Conservation (phyloP, 1,140 invertebrate genomes). For the Nomia melanderi region DNA sequence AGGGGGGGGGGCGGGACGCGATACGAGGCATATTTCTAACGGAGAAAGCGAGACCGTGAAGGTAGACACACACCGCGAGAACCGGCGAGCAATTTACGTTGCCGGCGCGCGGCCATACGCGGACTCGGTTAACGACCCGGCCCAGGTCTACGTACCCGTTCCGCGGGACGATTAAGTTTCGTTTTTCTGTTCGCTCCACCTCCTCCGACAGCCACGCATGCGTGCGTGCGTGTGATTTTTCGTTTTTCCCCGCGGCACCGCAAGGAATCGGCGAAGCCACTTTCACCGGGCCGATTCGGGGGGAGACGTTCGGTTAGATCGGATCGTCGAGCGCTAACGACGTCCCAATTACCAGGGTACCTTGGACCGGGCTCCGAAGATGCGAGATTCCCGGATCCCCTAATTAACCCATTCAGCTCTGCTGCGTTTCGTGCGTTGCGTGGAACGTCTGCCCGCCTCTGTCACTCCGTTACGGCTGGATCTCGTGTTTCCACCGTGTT, state of each 20-base stretch:
- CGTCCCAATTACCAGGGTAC: conserved; percentile 50
- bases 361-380: not conserved
- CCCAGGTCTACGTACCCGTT: conserved; percentile 58
- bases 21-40: conserved; percentile 50
- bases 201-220: not conserved
- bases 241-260: not conserved
- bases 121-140: conserved; percentile 64
- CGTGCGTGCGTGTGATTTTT: too few species aligned
- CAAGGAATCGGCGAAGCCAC: conserved; percentile 50
- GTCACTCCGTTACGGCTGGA: too few species aligned
- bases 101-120: conserved; percentile 30
- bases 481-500: too few species aligned
- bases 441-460: too few species aligned
- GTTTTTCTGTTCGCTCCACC: conserved; percentile 33
- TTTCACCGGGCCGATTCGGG: conserved; percentile 61
- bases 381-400: not conserved
- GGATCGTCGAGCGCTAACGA: conserved; percentile 25
- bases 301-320: conserved; percentile 36
- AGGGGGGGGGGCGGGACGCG: conserved; percentile 1
- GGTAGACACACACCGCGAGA: conserved; percentile 29
- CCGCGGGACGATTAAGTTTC: conserved; percentile 52
- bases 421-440: too few species aligned
- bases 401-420: too few species aligned
- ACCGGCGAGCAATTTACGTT: conserved; percentile 55
- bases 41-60: conserved; percentile 61